Conservation (phyloP, 2,113 vertebrate genomes). For the Rhea pennata region DNA sequence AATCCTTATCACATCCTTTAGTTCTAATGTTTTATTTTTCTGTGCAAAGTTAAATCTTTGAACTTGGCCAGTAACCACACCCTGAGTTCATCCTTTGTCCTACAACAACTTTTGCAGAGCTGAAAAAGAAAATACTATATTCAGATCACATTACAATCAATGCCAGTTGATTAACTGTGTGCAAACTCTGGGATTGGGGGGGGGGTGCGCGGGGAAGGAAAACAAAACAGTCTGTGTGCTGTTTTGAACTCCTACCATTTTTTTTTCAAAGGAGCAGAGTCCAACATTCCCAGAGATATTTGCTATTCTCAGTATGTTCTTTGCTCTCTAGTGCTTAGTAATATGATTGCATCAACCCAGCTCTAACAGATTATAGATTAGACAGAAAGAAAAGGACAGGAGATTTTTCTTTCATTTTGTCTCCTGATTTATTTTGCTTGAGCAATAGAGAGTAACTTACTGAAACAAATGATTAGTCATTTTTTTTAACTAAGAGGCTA, state of each 20-base stretch:
- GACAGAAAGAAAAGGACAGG: not conserved
- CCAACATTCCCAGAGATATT: not conserved
- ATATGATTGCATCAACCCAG: not conserved
- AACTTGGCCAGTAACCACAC: not conserved
- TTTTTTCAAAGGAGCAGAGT: not conserved
- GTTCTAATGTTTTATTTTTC: not conserved
- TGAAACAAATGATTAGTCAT: not conserved
- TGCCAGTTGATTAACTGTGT: not conserved
- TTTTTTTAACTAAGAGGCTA: not conserved
- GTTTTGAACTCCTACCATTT: not conserved
- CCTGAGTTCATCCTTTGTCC: not conserved
- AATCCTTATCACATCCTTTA: not conserved
- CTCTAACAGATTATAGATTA: slow-evolving; percentile 28
- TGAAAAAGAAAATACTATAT: not conserved
- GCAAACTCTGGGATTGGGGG: not conserved
- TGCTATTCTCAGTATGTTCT: not conserved
- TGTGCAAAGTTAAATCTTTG: not conserved
- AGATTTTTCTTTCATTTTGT: not conserved
- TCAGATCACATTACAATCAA: not conserved
- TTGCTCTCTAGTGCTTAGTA: not conserved
- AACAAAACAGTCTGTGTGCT: not conserved
- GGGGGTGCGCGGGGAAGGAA: not conserved
- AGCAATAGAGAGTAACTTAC: slow-evolving; percentile 8
- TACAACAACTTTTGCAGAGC: not conserved
- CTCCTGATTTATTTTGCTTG: not conserved